Evolutionary conservation across 2,797 vertebrate genomes (phyloP), one percentile per base, ranked within the genome.

Genomic region (Masticophis lateralis): DNA sequence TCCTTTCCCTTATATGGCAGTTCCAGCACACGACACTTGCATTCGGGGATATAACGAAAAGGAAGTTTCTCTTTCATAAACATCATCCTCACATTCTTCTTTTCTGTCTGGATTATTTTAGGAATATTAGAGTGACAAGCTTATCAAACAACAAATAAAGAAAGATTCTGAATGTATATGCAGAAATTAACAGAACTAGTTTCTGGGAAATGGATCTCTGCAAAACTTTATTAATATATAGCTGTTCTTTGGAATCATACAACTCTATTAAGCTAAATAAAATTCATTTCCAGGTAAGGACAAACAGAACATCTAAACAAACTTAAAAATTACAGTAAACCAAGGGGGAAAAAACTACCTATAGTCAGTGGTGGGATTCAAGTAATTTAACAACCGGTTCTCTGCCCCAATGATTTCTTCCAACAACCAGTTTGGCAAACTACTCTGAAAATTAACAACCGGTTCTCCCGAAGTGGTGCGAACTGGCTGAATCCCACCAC

Each of bases 1-100:
- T 98, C 98, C 1, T 97, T 91, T 1, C 95, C 97, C 0, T 92
- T 83, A 7, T 99, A 99, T 0, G 98, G 98, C 57, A 99, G 94
- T 97, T 98, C 99, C 32, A 99, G 96, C 94, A 99, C 94, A 97
- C 98, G 97, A 27, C 97, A 98, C 89, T 94, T 91, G 3, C 94
- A 60, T 10, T 98, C 98, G 0, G 96, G 92, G 51, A 99, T 96
- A 61, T 94, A 98, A 32, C 97, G 94, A 18, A 98, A 91, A 2
- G 97, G 98, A 94, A 98, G 98, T 3, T 12, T 97, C 2, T 93
- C 92, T 86, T 98, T 97, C 94, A 97, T 97, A 69, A 92, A 88
- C 99, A 99, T 99, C 99, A 99, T 99, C 96, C 98, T 98, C 95
- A 99, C 98, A 1, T 97, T 94, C 94, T 97, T 98, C 0, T 95